These are phyloP conservation scores for Melikaiella ostensackeni DNA, from an alignment of 2,888 invertebrate genomes.

Conservation along the genomic window DNA sequence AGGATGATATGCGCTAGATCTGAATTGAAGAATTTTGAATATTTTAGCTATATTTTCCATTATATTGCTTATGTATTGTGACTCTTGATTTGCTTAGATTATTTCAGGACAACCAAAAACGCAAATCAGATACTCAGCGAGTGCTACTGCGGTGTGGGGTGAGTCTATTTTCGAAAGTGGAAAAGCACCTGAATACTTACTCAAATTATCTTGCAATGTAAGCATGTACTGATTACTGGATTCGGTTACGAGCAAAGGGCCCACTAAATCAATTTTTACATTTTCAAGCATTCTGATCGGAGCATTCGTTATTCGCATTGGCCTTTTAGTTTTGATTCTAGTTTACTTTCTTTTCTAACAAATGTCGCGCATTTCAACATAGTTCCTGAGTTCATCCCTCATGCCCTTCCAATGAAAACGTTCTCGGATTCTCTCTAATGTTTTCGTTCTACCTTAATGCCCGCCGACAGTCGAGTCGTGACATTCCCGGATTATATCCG, in stretches of 20 bases:
- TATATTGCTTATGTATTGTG: background rate
- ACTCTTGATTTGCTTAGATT: background rate
- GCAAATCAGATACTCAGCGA: conserved; percentile 1
- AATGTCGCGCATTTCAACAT: conserved; percentile 4
- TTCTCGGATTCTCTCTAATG: conserved; percentile 2
- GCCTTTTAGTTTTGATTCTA: background rate
- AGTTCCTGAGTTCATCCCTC: background rate
- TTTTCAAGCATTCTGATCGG: background rate
- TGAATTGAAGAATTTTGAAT: conserved; percentile 35
- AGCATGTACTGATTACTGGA: background rate
- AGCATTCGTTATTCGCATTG: background rate
- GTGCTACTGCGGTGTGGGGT: background rate
- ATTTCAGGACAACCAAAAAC: background rate
- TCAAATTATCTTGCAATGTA: background rate
- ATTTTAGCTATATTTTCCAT: conserved; percentile 11
- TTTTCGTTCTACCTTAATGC: background rate
- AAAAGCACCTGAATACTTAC: conserved; percentile 8
- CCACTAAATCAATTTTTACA: background rate
- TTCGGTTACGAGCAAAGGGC: background rate
- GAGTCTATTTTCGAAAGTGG: conserved; percentile 4
- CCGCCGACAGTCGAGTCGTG: no score
- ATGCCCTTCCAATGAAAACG: conserved; percentile 5
- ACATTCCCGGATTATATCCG: no score
- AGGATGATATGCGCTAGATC: conserved; percentile 40
- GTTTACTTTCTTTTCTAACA: conserved; percentile 38